Evolutionary conservation across 2,113 vertebrate genomes (phyloP).

Genomic region (Notiomystis cincta): DNA sequence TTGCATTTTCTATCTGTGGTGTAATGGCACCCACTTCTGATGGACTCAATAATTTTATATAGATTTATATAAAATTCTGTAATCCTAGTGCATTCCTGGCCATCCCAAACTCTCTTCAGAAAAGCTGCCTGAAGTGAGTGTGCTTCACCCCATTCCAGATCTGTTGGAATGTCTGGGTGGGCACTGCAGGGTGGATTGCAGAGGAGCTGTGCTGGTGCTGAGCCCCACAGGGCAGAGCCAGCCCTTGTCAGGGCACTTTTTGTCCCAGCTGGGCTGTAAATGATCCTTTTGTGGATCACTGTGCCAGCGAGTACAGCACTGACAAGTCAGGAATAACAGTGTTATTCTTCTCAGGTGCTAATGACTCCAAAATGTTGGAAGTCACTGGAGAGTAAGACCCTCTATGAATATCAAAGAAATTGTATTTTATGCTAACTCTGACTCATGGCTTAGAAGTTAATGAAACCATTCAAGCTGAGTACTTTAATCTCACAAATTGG

Average conservation of each 20-base stretch:
- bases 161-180: background rate
- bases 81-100: background rate
- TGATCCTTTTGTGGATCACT: background rate
- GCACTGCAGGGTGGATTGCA: background rate
- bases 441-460: conserved; percentile 74
- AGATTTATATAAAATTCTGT: background rate
- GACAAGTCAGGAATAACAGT: background rate
- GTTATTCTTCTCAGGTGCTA: conserved; percentile 7
- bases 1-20: background rate
- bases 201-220: background rate
- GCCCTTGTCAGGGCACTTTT: background rate
- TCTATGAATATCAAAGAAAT: conserved; percentile 52
- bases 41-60: background rate
- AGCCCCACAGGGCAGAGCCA: background rate
- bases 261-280: background rate
- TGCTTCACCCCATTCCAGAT: background rate
- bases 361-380: background rate
- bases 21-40: background rate
- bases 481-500: conserved; percentile 79
- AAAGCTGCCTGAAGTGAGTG: background rate
- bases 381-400: background rate
- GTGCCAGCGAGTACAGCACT: background rate
- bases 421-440: conserved; percentile 63
- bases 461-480: conserved; percentile 75
- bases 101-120: background rate